These are phyloP conservation scores for Megaceryle maxima DNA, from an alignment of 2,113 vertebrate species.

Conservation along the genomic window DNA sequence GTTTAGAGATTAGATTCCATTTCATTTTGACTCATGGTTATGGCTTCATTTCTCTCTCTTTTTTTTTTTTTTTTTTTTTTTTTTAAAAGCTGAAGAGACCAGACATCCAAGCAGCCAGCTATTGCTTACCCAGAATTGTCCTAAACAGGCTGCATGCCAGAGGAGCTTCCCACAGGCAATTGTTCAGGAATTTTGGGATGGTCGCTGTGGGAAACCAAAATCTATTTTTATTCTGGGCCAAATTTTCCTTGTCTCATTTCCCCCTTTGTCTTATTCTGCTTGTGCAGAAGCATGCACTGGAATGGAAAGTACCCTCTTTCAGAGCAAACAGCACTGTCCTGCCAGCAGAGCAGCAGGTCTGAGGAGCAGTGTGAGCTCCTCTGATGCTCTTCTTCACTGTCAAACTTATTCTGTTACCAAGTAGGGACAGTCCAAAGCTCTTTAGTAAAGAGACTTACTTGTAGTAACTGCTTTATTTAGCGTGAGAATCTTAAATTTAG, in stretches of 20 bases:
- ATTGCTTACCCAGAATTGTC: background rate
- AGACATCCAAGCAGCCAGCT: background rate
- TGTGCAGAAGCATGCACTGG: background rate
- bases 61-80: background rate
- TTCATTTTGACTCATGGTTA: background rate
- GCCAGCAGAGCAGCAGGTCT: background rate
- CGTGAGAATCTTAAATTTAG: background rate
- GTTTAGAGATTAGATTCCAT: background rate
- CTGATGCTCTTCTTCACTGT: background rate
- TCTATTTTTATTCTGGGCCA: slow-evolving; percentile 24
- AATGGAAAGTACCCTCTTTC: background rate
- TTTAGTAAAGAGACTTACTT: background rate
- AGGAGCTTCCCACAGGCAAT: background rate
- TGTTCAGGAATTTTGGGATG: slow-evolving; percentile 47
- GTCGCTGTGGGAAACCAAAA: background rate
- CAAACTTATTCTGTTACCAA: background rate
- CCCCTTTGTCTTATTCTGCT: background rate
- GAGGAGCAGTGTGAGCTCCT: background rate
- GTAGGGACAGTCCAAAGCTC: background rate
- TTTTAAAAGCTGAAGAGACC: background rate
- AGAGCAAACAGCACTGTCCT: background rate
- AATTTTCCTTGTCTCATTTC: background rate
- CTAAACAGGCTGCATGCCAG: background rate
- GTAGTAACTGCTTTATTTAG: background rate
- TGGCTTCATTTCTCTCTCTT: background rate